Percentiles rank a stretch among this genome's conserved stretches.
Evolutionary conservation across 2,797 vertebrate genomes (phyloP).

Genomic region (Cottoperca gobio): DNA sequence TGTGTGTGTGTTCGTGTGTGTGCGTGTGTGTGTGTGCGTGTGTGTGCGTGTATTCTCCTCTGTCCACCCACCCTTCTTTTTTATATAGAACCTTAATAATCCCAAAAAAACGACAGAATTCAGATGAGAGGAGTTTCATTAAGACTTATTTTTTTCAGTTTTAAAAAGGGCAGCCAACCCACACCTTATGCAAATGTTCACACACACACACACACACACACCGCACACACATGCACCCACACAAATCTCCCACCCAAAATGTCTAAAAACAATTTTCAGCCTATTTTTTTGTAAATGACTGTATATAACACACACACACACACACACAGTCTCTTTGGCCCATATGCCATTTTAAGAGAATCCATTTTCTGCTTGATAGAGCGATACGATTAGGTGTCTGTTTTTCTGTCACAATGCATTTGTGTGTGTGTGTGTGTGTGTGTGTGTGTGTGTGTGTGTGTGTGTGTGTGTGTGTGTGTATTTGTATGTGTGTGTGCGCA

Average conservation of each 20-base stretch:
- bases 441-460: constrained; percentile 22
- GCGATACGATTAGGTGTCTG: constrained; percentile 61
- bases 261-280: background rate
- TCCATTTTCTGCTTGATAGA: constrained; percentile 67
- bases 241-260: constrained; percentile 10
- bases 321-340: background rate
- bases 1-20: constrained; percentile 4
- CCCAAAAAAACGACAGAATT: background rate
- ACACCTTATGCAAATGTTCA: constrained; percentile 39
- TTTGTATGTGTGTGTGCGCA: constrained; percentile 23
- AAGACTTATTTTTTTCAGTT: constrained; percentile 6
- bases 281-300: background rate
- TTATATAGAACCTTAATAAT: constrained; percentile 35
- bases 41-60: background rate
- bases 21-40: background rate
- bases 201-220: background rate
- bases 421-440: constrained; percentile 11
- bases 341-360: constrained; percentile 49
- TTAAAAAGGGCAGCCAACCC: constrained; percentile 27
- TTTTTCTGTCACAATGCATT: constrained; percentile 55
- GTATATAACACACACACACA: background rate
- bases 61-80: constrained; percentile 1
- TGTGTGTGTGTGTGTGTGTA: constrained; percentile 16
- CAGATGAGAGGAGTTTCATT: constrained; percentile 19
- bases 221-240: background rate